phyloP scores from a whole-genome alignment of 1,140 invertebrate species.

The Gonioctena quinquepunctata region DNA sequence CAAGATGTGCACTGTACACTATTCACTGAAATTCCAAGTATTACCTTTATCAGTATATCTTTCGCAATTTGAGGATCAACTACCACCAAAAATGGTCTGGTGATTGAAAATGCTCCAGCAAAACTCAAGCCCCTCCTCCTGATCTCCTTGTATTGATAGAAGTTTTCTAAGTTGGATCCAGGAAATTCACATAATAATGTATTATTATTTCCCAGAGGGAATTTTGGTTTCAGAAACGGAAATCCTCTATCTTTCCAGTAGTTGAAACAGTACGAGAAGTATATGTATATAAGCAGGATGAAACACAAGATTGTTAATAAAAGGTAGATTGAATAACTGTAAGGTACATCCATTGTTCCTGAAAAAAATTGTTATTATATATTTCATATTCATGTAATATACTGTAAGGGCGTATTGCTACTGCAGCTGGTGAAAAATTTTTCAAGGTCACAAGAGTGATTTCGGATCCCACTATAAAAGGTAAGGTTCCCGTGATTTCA shows the following conservation, averaged over 20 bases:
- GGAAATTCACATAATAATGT: background rate
- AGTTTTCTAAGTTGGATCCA: background rate
- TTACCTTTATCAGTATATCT: background rate
- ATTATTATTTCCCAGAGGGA: background rate
- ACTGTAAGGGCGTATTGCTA: too few species aligned
- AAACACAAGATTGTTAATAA: background rate
- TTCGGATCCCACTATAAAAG: too few species aligned
- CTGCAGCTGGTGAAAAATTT: too few species aligned
- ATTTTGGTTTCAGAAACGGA: background rate
- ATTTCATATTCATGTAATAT: too few species aligned
- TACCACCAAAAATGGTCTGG: background rate
- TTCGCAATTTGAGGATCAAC: background rate
- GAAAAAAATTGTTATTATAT: background rate
- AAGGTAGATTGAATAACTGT: background rate
- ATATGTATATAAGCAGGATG: background rate
- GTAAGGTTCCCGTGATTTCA: too few species aligned
- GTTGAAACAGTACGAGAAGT: background rate
- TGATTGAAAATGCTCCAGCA: background rate
- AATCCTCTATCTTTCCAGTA: background rate
- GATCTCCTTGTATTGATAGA: background rate
- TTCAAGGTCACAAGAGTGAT: too few species aligned
- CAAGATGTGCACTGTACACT: too few species aligned
- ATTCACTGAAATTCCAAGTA: background rate
- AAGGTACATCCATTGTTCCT: background rate
- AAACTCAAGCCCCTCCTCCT: background rate